A percentile compares a stretch with the other conserved stretches of the same genome.
Evolutionary conservation across 2,888 invertebrate genomes (phyloP).

Genomic region (Acanthopleura granulata): DNA sequence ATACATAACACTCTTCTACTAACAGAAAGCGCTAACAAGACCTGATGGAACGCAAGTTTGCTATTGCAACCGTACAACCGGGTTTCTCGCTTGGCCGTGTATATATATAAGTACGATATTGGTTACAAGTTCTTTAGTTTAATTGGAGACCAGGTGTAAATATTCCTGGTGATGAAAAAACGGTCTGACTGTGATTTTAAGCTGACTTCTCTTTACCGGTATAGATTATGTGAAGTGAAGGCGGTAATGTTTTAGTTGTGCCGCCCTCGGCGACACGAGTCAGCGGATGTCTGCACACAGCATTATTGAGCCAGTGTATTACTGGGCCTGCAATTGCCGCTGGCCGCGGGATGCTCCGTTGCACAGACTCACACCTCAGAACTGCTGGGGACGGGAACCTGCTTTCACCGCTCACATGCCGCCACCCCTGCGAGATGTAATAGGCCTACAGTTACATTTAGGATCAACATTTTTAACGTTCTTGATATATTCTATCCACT

Average conservation of each 20-base stretch:
- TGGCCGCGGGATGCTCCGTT: not conserved
- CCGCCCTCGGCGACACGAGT: conserved; percentile 4
- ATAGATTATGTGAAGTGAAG: not conserved
- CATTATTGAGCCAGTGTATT: not conserved
- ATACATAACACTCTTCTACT: too few species aligned
- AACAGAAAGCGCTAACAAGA: too few species aligned
- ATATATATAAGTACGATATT: too few species aligned
- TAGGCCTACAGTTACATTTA: not conserved
- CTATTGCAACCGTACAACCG: too few species aligned
- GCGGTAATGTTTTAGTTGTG: not conserved
- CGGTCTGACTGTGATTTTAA: too few species aligned
- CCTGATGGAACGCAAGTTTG: too few species aligned
- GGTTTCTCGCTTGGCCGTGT: too few species aligned
- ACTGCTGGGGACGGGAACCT: too few species aligned
- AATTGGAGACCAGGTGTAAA: conserved; percentile 6
- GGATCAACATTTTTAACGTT: not conserved
- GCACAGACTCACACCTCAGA: too few species aligned
- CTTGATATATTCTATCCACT: not conserved
- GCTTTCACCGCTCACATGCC: too few species aligned
- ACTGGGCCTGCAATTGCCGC: not conserved
- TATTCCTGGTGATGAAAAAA: not conserved
- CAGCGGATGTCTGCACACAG: not conserved
- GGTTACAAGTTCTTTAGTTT: not conserved
- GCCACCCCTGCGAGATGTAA: too few species aligned
- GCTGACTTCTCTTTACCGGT: not conserved